Conservation (phyloP, 2,113 vertebrate species). For the Capreolus pygargus region DNA sequence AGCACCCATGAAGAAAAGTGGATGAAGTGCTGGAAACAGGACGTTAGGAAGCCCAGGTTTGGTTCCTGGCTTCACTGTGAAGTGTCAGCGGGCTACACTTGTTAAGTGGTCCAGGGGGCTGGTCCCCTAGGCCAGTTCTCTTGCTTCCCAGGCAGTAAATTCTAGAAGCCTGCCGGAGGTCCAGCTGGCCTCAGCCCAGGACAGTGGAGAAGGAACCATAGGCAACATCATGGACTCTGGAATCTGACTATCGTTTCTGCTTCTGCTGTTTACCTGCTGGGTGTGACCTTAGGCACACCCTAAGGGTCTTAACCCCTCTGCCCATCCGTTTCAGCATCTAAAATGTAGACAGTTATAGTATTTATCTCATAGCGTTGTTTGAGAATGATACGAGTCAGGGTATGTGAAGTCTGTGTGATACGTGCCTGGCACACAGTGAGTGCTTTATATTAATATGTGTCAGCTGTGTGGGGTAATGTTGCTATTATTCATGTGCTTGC, state of each 20-base stretch:
- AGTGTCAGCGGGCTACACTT: too few relatives aligned
- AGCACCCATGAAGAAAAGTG: not conserved
- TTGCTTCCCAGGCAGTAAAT: not conserved
- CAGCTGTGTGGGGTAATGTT: not conserved
- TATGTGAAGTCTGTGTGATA: not conserved
- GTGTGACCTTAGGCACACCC: not conserved
- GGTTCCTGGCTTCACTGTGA: not conserved
- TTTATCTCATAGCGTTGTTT: not conserved
- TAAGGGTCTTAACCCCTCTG: not conserved
- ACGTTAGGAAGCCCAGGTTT: not conserved
- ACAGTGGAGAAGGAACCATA: not conserved
- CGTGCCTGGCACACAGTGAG: not conserved
- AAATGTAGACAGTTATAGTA: too few relatives aligned
- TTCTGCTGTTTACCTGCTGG: not conserved
- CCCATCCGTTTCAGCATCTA: not conserved
- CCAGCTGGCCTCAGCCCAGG: not conserved
- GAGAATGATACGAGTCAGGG: not conserved
- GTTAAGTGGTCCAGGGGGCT: not conserved
- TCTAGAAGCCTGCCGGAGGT: not conserved
- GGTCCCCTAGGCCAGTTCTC: not conserved
- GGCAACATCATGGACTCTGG: not conserved
- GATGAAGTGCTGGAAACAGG: not conserved
- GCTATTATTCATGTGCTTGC: not conserved
- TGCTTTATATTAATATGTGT: not conserved
- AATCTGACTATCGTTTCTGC: not conserved